These are phyloP conservation scores for Helogale parvula DNA, from an alignment of 2,113 vertebrate species.

Conservation along the genomic window DNA sequence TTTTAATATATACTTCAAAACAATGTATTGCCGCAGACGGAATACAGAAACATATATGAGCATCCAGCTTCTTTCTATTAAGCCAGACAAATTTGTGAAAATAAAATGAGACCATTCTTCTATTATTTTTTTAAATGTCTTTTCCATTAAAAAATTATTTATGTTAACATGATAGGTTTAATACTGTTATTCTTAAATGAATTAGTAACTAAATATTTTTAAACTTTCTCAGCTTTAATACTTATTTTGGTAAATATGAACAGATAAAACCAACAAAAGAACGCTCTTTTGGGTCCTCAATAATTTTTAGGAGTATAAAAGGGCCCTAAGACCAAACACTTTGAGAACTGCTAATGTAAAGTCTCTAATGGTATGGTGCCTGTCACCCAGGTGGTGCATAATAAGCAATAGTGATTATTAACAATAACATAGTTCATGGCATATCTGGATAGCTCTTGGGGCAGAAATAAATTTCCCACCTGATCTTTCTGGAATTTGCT, in stretches of 20 bases:
- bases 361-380: background rate
- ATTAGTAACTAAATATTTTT: constrained; percentile 34
- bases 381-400: background rate
- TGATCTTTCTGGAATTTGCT: constrained; percentile 3
- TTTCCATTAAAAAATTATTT: constrained; percentile 4
- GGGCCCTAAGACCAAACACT: background rate
- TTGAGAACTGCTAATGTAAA: background rate
- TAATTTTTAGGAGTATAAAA: background rate
- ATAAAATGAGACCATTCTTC: constrained; percentile 40
- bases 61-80: background rate
- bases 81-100: constrained; percentile 29
- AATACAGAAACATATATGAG: constrained; percentile 11
- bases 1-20: background rate
- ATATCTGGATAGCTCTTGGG: background rate
- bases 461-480: background rate
- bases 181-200: constrained; percentile 30
- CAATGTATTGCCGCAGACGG: background rate
- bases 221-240: constrained; percentile 49
- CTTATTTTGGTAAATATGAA: constrained; percentile 34
- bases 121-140: background rate
- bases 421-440: background rate
- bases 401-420: background rate
- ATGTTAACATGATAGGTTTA: constrained; percentile 27
- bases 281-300: background rate
- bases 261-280: constrained; percentile 41